Base-by-base conservation (phyloP, 1,140 invertebrate genomes). In the Drosophila punjabiensis region DNA sequence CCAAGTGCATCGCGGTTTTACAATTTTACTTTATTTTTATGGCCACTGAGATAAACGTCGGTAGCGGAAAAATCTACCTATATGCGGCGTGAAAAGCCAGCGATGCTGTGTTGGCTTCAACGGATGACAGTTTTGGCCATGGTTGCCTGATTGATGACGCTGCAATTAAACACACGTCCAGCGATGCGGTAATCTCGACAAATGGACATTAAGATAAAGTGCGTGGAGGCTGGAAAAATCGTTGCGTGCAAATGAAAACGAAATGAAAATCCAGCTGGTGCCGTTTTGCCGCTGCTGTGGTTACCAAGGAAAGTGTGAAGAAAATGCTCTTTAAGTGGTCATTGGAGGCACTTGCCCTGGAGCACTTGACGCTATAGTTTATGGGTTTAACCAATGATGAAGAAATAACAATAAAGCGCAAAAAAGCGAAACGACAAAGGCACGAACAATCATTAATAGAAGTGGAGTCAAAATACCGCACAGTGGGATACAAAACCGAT, bases 281-380 rank as follows among this genome's bases (percentile, higher is more conserved):
- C 47, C 63, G 81, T 76, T 76, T 73, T 88, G 56, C 70, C 77
- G 74, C 73, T 48, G 65, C 68, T 56, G 65, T 87, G 84, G 56
- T 74, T 87, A 77, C 81, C 80, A 77, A 82, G 71, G 86, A 89
- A 89, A 89, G 86, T 89, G 86, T 89, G 82, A 89, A 90, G 86
- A 79, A 87, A 82, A 80, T 77, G 69, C 68, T 68, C 50, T 63
- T 45, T 45, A 76, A 80, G 75, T 81, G 78, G 81, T 79, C 73
- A 90, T 81, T 79, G 37, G 48, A 47, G 41, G 33, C 53, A 63
- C 76, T 55, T 79, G 76, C 63, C 76, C 73, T 39, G 48, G 24
- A 65, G 78, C 79, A 71, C 41, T 48, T 60, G 56, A 63, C 55
- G 20, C 30, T 41, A 58, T 55, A 47, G 53, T 78, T 63, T 71